Evolutionary conservation across 2,888 invertebrate genomes (phyloP), one percentile per base, ranked within the genome.

Genomic region (Drosophila anceps): DNA sequence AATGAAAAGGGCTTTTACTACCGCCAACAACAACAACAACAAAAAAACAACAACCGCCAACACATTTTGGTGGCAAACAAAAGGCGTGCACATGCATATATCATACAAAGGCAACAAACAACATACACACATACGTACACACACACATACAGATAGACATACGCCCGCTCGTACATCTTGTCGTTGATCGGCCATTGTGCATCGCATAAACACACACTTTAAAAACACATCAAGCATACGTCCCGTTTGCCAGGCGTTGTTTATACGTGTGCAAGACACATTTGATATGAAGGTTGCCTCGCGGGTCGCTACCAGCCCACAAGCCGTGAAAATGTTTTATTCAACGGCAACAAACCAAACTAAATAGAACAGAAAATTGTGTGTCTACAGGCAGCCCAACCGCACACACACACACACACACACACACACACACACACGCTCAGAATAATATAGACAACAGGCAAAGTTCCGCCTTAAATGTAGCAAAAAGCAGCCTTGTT

Each of bases 241-340:
- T 79, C 69, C 69, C 60, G 76, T 84, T 70, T 18, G 50, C 60
- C 50, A 8, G 73, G 63, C 58, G 70, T 66, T 63, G 71, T 76
- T 79, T 75, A 58, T 73, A 76, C 74, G 79, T 80, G 78, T 71
- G 78, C 73, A 82, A 73, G 84, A 77, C 80, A 87, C 77, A 87
- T 84, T 80, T 85, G 68, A 80, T 80, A 82, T 82, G 87, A 80
- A 89, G 90, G 90, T 85, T 84, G 85, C 81, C 83, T 80, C 76
- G 89, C 87, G 84, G 82, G 74, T 87, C 74, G 76, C 74, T 76
- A 76, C 61, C 54, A 55, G 55, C 69, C 89, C 81, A 79, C 87
- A 78, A 87, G 81, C 90, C 90, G 90, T 90, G 91, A 89, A 91
- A 91, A 91, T 88, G 90, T 91, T 90, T 88, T 88, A 91, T 91